Percentiles rank a stretch among this genome's conserved stretches.
Evolutionary conservation across 2,888 invertebrate genomes (phyloP).

Genomic region (Stenichneumon culpator): DNA sequence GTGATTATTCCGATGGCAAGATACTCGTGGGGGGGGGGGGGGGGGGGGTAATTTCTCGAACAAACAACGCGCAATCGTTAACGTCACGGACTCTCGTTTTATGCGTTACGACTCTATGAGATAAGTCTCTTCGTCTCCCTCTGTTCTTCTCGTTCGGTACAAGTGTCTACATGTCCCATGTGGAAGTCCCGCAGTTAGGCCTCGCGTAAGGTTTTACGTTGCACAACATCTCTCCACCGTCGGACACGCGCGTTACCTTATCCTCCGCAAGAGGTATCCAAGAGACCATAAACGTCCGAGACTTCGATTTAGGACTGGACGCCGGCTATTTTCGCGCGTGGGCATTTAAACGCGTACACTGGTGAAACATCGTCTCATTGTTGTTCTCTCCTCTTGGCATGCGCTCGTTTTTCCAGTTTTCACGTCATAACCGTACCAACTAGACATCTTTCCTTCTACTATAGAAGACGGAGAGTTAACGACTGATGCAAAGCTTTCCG

Average conservation of each 20-base stretch:
- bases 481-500: too few relatives aligned
- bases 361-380: slow-evolving; percentile 56
- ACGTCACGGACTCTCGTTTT: slow-evolving; percentile 78
- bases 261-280: slow-evolving; percentile 48
- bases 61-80: slow-evolving; percentile 78
- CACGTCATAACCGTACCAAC: neutral
- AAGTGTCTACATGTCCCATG: neutral
- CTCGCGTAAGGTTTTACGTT: slow-evolving; percentile 42
- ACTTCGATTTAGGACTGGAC: slow-evolving; percentile 68
- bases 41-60: slow-evolving; percentile 74
- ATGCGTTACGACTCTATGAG: slow-evolving; percentile 77
- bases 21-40: neutral
- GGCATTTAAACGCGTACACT: slow-evolving; percentile 59
- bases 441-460: too few relatives aligned
- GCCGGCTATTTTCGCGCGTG: slow-evolving; percentile 66
- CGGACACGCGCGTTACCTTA: slow-evolving; percentile 33
- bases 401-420: slow-evolving; percentile 2
- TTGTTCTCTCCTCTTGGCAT: slow-evolving; percentile 28
- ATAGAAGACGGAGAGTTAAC: too few relatives aligned
- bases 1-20: slow-evolving; percentile 32
- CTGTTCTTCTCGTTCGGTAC: slow-evolving; percentile 20
- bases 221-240: slow-evolving; percentile 35
- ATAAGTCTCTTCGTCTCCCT: slow-evolving; percentile 53
- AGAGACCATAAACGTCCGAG: slow-evolving; percentile 65
- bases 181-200: slow-evolving; percentile 34